Conservation (phyloP, 2,113 vertebrate species). For the Oryzias celebensis region DNA sequence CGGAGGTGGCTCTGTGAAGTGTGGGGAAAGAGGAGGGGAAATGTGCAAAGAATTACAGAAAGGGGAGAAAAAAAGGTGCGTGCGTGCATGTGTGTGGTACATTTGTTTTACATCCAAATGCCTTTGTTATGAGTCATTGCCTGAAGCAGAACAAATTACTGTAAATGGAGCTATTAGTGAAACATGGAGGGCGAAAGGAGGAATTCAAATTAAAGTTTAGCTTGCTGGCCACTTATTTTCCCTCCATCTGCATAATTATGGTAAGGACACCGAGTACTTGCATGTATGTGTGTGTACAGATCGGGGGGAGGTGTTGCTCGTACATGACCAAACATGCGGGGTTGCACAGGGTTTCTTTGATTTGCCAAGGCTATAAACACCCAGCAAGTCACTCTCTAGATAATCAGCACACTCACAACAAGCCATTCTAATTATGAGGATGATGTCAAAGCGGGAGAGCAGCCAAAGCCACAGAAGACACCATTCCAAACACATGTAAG, state of each 20-base stretch:
- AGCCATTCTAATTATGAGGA: constrained; percentile 42
- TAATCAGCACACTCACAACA: constrained; percentile 24
- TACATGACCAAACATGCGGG: constrained; percentile 27
- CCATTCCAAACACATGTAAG: too few species aligned
- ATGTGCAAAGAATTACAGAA: constrained; percentile 16
- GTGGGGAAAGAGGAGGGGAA: not conserved
- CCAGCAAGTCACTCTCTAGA: not conserved
- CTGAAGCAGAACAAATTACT: constrained; percentile 68
- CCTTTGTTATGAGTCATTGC: constrained; percentile 62
- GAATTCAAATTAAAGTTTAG: constrained; percentile 63
- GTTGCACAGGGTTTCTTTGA: constrained; percentile 51
- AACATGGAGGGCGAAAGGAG: constrained; percentile 58
- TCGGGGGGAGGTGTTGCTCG: not conserved
- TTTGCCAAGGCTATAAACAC: constrained; percentile 48
- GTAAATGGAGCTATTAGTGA: constrained; percentile 65
- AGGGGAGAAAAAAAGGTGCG: not conserved
- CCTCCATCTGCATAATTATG: constrained; percentile 59
- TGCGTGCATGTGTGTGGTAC: constrained; percentile 14
- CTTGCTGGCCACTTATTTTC: constrained; percentile 46
- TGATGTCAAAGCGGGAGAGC: constrained; percentile 24
- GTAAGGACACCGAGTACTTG: constrained; percentile 30
- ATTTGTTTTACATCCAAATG: constrained; percentile 65
- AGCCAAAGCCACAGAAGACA: not conserved
- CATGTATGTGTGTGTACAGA: constrained; percentile 13
- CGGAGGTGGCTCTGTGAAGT: constrained; percentile 10